These are phyloP conservation scores for Eptatretus burgeri DNA, from an alignment of 2,113 vertebrate species.

Conservation along the genomic window DNA sequence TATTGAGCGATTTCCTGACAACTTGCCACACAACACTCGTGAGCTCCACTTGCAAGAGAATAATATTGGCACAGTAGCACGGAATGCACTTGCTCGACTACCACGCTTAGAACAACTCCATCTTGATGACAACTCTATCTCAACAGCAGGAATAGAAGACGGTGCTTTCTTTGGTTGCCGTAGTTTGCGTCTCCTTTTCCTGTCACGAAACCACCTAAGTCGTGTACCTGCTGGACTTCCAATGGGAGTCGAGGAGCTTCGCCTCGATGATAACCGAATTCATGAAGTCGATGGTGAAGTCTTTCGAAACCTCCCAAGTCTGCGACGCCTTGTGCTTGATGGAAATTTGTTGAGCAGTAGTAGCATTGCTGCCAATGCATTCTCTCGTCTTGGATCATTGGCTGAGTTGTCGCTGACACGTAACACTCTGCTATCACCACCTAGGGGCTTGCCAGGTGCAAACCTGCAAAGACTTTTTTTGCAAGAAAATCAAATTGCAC, in stretches of 20 bases:
- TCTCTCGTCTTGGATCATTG: constrained; percentile 51
- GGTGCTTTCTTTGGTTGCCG: constrained; percentile 71
- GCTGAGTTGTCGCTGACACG: constrained; percentile 59
- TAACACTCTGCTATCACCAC: constrained; percentile 50
- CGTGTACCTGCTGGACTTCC: constrained; percentile 42
- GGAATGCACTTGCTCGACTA: constrained; percentile 57
- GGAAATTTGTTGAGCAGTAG: constrained; percentile 79
- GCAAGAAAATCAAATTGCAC: constrained; percentile 60
- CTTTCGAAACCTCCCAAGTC: constrained; percentile 41
- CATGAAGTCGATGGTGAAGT: constrained; percentile 63
- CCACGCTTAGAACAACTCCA: constrained; percentile 62
- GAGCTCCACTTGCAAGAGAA: constrained; percentile 89
- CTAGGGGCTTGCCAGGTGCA: constrained; percentile 38
- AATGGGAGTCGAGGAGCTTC: constrained; percentile 49
- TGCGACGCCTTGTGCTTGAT: constrained; percentile 53
- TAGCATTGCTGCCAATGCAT: constrained; percentile 69
- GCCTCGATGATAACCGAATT: constrained; percentile 71
- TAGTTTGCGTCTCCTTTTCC: constrained; percentile 70
- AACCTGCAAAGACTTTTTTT: constrained; percentile 45
- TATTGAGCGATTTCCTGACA: constrained; percentile 80
- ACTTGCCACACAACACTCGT: constrained; percentile 63
- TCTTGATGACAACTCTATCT: constrained; percentile 89
- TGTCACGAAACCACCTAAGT: constrained; percentile 88
- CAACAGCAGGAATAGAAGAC: constrained; percentile 79
- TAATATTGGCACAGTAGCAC: constrained; percentile 90